phyloP scores from a whole-genome alignment of 2,888 invertebrate species.

The Clunio marinus region DNA sequence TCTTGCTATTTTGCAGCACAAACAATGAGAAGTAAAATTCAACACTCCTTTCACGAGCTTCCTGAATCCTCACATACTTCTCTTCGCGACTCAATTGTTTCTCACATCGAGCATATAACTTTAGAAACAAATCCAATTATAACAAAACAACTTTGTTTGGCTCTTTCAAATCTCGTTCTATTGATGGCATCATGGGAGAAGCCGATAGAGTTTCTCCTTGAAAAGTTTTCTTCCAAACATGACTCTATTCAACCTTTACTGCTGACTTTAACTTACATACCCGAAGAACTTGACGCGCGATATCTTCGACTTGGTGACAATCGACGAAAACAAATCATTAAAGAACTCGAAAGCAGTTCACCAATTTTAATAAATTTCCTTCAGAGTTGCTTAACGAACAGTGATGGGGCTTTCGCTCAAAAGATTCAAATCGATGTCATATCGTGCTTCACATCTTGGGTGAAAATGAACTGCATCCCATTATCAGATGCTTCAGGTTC shows the following conservation, averaged over 20 bases:
- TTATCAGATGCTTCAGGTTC: slow-evolving; percentile 69
- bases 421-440: slow-evolving; percentile 47
- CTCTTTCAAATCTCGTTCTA: slow-evolving; percentile 87
- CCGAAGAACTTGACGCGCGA: slow-evolving; percentile 88
- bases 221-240: slow-evolving; percentile 59
- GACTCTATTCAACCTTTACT: slow-evolving; percentile 76
- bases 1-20: slow-evolving; percentile 98
- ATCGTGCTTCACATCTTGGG: slow-evolving; percentile 88
- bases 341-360: slow-evolving; percentile 72
- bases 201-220: slow-evolving; percentile 79
- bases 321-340: slow-evolving; percentile 76
- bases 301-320: slow-evolving; percentile 84
- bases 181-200: slow-evolving; percentile 92
- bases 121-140: slow-evolving; percentile 77
- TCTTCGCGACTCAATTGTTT: slow-evolving; percentile 82
- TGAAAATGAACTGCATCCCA: slow-evolving; percentile 75
- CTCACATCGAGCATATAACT: slow-evolving; percentile 77
- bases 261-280: slow-evolving; percentile 88
- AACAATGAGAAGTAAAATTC: slow-evolving; percentile 94
- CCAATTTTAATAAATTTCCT: slow-evolving; percentile 56
- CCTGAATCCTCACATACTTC: slow-evolving; percentile 79
- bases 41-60: slow-evolving; percentile 84
- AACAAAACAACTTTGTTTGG: slow-evolving; percentile 87
- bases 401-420: background rate
- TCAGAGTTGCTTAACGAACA: background rate